Evolutionary conservation across 2,113 vertebrate genomes (phyloP).

Genomic region (Talpa occidentalis): DNA sequence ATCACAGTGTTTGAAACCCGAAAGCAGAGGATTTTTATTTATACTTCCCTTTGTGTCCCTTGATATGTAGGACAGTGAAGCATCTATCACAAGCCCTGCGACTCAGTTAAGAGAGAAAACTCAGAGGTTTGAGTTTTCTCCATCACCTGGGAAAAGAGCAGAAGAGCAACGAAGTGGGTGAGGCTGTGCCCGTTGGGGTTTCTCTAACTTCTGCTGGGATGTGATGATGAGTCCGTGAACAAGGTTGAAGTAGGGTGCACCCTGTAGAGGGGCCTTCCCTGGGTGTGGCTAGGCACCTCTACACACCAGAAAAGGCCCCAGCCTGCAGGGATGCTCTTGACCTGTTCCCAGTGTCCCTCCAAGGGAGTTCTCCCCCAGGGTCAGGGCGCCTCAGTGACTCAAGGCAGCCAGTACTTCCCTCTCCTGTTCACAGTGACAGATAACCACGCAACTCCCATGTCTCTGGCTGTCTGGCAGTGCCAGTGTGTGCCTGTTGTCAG

Average conservation of each 20-base stretch:
- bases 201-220: neutral
- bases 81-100: neutral
- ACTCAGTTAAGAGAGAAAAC: neutral
- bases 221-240: neutral
- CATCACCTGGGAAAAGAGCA: neutral
- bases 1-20: too few relatives aligned
- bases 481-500: neutral
- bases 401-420: neutral
- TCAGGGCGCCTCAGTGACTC: neutral
- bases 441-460: neutral
- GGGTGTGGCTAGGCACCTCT: neutral
- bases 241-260: neutral
- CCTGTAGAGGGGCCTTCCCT: neutral
- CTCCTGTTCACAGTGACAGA: neutral
- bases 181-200: neutral
- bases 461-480: fast-evolving
- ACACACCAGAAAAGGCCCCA: too few relatives aligned
- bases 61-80: too few relatives aligned
- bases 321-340: neutral
- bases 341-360: neutral
- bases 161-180: neutral
- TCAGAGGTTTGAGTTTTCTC: neutral
- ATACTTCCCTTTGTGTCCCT: neutral
- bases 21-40: neutral
- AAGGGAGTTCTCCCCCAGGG: neutral